Evolutionary conservation across 1,140 invertebrate genomes (phyloP).

Genomic region (Drosophila grimshawi): DNA sequence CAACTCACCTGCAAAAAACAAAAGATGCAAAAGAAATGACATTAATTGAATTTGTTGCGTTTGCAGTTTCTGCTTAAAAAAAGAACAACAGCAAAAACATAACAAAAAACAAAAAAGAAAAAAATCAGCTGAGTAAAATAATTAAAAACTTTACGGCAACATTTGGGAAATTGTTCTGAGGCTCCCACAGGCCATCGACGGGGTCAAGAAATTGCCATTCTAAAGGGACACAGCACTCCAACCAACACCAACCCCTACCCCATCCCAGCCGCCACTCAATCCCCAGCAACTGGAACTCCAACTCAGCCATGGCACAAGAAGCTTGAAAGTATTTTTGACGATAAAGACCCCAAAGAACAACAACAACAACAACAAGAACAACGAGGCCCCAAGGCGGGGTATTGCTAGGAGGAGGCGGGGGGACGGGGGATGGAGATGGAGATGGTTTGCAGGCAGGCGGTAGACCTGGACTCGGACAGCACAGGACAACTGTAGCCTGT

Average conservation of each 20-base stretch:
- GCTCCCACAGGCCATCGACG: slow-evolving; percentile 70
- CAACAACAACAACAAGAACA: slow-evolving; percentile 29
- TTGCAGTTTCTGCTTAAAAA: slow-evolving; percentile 22
- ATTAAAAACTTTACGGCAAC: slow-evolving; percentile 66
- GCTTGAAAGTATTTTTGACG: slow-evolving; percentile 67
- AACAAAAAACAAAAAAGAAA: slow-evolving; percentile 33
- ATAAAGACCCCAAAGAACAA: slow-evolving; percentile 29
- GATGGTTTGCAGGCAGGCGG: not conserved
- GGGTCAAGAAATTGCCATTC: slow-evolving; percentile 59
- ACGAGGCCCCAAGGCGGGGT: slow-evolving; percentile 24
- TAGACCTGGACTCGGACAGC: slow-evolving; percentile 10
- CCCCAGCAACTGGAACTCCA: too few relatives aligned
- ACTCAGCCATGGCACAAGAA: not conserved
- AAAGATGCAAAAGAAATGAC: slow-evolving; percentile 27
- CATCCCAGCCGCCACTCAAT: not conserved
- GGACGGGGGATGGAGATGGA: not conserved
- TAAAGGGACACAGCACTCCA: slow-evolving; percentile 20
- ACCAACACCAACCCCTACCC: not conserved
- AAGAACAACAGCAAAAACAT: slow-evolving; percentile 26
- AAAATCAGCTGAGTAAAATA: slow-evolving; percentile 48
- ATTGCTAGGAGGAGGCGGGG: slow-evolving; percentile 9
- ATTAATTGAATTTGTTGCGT: slow-evolving; percentile 55
- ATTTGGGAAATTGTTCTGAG: slow-evolving; percentile 63
- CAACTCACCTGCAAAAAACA: slow-evolving; percentile 64
- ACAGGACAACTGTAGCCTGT: slow-evolving; percentile 56